Percentiles rank a stretch among this genome's conserved stretches.
Conservation (phyloP, 2,797 vertebrate species). For the Sebastes dallii region DNA sequence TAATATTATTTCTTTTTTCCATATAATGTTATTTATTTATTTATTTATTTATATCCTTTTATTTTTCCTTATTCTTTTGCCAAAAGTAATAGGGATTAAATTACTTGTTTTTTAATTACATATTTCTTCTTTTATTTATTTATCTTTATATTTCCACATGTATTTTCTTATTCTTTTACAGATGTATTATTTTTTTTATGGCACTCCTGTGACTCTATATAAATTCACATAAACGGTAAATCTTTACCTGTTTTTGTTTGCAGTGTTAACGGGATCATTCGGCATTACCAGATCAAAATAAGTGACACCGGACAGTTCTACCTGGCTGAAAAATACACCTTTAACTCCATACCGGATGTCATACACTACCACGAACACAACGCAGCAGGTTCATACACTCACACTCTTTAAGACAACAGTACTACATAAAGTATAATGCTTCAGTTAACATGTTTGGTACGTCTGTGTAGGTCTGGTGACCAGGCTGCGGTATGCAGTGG, state of each 20-base stretch:
- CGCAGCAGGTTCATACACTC: slow-evolving; percentile 82
- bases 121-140: no score
- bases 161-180: no score
- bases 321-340: slow-evolving; percentile 87
- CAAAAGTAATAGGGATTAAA: no score
- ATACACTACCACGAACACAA: slow-evolving; percentile 90
- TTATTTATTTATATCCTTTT: no score
- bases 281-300: slow-evolving; percentile 90
- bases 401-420: not conserved
- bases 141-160: no score
- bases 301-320: slow-evolving; percentile 80
- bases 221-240: not conserved
- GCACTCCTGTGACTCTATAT: no score
- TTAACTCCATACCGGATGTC: slow-evolving; percentile 85
- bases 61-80: no score
- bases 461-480: slow-evolving; percentile 81
- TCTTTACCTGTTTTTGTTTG: not conserved
- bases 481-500: slow-evolving; percentile 85
- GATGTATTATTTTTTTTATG: no score
- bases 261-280: slow-evolving; percentile 66
- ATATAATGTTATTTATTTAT: no score
- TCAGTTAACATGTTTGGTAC: not conserved
- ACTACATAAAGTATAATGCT: not conserved
- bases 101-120: no score
- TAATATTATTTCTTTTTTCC: no score